A percentile compares a stretch with the other conserved stretches of the same genome.
Conservation (phyloP, 2,113 vertebrate genomes). For the Rhabdornis inornatus region DNA sequence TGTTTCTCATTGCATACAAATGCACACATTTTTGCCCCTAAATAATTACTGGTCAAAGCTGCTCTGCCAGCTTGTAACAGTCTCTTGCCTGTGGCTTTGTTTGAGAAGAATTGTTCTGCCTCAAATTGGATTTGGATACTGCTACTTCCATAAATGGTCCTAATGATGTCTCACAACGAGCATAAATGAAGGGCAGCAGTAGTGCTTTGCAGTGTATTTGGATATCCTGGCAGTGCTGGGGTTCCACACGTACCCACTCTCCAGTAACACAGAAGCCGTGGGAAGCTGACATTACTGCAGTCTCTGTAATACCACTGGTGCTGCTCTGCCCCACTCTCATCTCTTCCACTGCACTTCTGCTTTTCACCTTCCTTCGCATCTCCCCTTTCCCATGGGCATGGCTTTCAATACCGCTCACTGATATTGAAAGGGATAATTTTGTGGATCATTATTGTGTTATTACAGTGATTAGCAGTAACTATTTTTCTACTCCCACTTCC, state of each 20-base stretch:
- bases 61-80: not conserved
- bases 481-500: not conserved
- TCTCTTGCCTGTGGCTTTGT: conserved; percentile 21
- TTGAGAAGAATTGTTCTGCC: not conserved
- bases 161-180: not conserved
- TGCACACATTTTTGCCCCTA: not conserved
- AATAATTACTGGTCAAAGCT: not conserved
- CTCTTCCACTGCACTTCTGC: not conserved
- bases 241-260: not conserved
- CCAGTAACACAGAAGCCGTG: not conserved
- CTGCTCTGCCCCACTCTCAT: rapidly evolving
- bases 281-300: not conserved
- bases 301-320: not conserved
- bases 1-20: not conserved
- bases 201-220: not conserved
- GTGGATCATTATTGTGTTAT: conserved; percentile 23
- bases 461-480: conserved; percentile 16
- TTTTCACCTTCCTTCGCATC: not conserved
- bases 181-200: not conserved
- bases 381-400: not conserved
- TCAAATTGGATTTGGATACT: not conserved
- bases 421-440: conserved; percentile 18
- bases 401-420: not conserved
- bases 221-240: not conserved
- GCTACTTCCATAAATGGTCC: not conserved